phyloP scores from a whole-genome alignment of 2,797 vertebrate species.

The Rhadinocentrus ornatus region DNA sequence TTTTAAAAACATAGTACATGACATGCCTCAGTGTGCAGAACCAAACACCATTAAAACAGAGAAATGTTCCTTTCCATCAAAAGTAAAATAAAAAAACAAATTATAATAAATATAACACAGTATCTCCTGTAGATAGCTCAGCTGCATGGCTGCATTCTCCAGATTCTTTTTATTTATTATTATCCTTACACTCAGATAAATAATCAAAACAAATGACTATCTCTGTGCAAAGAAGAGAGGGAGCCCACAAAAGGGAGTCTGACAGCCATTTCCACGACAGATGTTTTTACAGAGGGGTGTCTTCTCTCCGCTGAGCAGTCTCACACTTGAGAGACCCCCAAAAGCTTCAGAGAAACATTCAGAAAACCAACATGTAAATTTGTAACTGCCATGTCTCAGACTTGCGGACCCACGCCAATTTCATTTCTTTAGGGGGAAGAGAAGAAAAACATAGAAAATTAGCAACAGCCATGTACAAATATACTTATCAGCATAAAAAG shows the following conservation, averaged over 20 bases:
- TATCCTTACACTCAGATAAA: conserved; percentile 80
- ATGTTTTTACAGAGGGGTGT: conserved; percentile 88
- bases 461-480: conserved; percentile 29
- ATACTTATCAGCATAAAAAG: conserved; percentile 46
- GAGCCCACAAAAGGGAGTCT: conserved; percentile 83
- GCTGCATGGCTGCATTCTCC: conserved; percentile 68
- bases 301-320: conserved; percentile 88
- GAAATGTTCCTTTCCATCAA: conserved; percentile 38
- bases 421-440: conserved; percentile 15
- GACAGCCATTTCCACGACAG: conserved; percentile 87
- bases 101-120: conserved; percentile 22
- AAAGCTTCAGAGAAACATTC: conserved; percentile 85
- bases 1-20: conserved; percentile 40
- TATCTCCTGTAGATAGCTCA: conserved; percentile 59
- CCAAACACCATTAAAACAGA: conserved; percentile 41
- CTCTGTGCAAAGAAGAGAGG: conserved; percentile 72
- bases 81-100: conserved; percentile 19
- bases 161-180: conserved; percentile 62
- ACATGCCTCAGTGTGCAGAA: conserved; percentile 54
- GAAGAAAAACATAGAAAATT: conserved; percentile 2
- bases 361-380: conserved; percentile 86
- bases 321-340: conserved; percentile 89
- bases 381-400: conserved; percentile 79
- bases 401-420: conserved; percentile 43
- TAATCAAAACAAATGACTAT: conserved; percentile 85